A percentile compares a stretch with the other conserved stretches of the same genome.
These are phyloP conservation scores for Phymorhynchus buccinoides DNA, from an alignment of 1,140 invertebrate species.

Conservation along the genomic window DNA sequence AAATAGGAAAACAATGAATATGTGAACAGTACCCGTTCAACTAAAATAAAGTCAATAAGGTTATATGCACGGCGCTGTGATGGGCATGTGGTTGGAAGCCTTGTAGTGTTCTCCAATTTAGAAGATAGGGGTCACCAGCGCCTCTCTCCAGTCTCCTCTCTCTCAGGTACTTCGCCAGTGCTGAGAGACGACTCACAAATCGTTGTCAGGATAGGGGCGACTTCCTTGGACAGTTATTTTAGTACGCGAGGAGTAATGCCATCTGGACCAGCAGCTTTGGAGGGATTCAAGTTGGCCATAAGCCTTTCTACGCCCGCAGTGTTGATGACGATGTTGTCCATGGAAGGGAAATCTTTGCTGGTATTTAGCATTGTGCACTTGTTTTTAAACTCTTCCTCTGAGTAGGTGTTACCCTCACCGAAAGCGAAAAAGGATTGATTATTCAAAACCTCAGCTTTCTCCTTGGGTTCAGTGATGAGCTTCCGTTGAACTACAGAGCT, in stretches of 20 bases:
- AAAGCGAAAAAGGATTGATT: neutral
- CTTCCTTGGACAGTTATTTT: neutral
- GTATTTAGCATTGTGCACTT: neutral
- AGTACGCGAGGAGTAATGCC: neutral
- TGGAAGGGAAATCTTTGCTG: neutral
- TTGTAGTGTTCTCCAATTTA: neutral
- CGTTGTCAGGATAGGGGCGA: neutral
- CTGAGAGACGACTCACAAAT: neutral
- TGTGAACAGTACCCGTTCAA: too few relatives aligned
- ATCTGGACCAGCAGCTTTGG: neutral
- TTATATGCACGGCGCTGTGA: too few relatives aligned
- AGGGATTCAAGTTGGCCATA: neutral
- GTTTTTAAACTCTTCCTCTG: neutral
- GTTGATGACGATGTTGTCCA: neutral
- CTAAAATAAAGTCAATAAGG: too few relatives aligned
- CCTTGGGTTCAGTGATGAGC: constrained; percentile 25
- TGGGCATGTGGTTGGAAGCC: too few relatives aligned
- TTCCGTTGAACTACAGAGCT: constrained; percentile 30
- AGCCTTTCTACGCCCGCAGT: neutral
- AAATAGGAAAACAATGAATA: too few relatives aligned
- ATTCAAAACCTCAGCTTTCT: constrained; percentile 23
- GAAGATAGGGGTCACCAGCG: neutral
- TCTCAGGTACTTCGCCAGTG: neutral
- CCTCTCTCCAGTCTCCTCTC: neutral
- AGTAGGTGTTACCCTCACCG: neutral